These are phyloP conservation scores for Eudyptes chrysolophus DNA, from an alignment of 2,113 vertebrate species.

Conservation along the genomic window DNA sequence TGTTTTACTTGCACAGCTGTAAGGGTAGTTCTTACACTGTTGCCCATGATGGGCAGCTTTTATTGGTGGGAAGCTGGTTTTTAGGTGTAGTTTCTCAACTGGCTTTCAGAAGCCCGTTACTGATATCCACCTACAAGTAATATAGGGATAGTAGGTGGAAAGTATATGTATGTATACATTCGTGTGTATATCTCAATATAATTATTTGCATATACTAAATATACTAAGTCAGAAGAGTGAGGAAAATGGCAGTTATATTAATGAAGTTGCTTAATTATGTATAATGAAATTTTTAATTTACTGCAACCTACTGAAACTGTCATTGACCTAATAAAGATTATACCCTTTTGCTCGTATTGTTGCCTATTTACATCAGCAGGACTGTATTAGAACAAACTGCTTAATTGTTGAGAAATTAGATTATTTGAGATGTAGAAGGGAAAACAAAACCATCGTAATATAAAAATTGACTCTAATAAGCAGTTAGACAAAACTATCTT, in stretches of 20 bases:
- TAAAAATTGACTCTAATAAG: conserved; percentile 50
- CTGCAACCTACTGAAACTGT: conserved; percentile 62
- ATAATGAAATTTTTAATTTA: conserved; percentile 68
- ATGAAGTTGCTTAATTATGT: conserved; percentile 65
- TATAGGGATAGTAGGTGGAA: neutral
- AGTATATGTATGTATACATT: neutral
- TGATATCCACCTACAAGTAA: neutral
- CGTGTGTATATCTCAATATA: neutral
- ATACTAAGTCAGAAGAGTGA: conserved; percentile 15
- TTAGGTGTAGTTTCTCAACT: neutral
- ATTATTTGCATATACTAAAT: conserved; percentile 56
- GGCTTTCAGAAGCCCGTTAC: neutral
- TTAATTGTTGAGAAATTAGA: conserved; percentile 67
- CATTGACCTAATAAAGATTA: conserved; percentile 69
- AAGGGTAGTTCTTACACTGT: neutral
- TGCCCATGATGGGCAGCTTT: neutral
- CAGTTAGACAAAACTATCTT: conserved; percentile 52
- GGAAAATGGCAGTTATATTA: conserved; percentile 62
- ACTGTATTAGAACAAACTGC: conserved; percentile 53
- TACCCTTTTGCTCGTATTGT: conserved; percentile 61
- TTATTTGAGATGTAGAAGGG: conserved; percentile 39
- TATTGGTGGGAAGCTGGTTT: neutral
- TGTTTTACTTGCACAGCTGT: neutral
- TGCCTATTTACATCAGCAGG: conserved; percentile 69
- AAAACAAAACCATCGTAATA: conserved; percentile 58